Percentiles rank a stretch among this genome's conserved stretches.
These are phyloP conservation scores for Boloria selene DNA, from an alignment of 2,888 invertebrate genomes.

Conservation along the genomic window DNA sequence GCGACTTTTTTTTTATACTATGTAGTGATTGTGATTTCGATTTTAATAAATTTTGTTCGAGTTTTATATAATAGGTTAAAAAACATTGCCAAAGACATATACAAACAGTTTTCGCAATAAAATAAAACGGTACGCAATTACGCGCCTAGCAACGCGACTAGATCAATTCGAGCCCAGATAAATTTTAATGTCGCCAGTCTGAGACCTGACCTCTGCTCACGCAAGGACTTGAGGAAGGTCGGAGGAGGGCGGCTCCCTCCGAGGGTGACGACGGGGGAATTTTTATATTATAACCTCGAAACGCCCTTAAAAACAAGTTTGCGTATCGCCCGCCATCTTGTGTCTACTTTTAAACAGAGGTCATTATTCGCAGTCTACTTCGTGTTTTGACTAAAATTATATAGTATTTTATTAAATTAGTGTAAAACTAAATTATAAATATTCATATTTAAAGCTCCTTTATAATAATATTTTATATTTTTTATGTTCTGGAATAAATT, in stretches of 20 bases:
- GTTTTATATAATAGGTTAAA: no score
- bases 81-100: neutral
- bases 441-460: neutral
- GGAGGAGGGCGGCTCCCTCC: conserved; percentile 50
- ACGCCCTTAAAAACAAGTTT: conserved; percentile 61
- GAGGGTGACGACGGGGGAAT: conserved; percentile 60
- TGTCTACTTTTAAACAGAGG: conserved; percentile 40
- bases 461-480: no score
- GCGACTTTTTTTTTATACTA: no score
- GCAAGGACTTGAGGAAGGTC: conserved; percentile 52
- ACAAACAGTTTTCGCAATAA: conserved; percentile 1
- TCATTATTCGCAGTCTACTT: conserved; percentile 38
- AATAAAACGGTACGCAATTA: conserved; percentile 12
- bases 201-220: conserved; percentile 59
- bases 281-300: conserved; percentile 76
- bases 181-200: conserved; percentile 40
- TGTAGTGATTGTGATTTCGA: no score
- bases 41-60: no score
- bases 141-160: conserved; percentile 34
- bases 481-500: no score
- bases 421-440: conserved; percentile 2
- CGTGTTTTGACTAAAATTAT: conserved; percentile 19
- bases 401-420: neutral
- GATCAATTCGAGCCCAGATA: conserved; percentile 35
- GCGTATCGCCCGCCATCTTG: conserved; percentile 43